Conservation (phyloP, 2,113 vertebrate genomes). For the Chlorocebus sabaeus region DNA sequence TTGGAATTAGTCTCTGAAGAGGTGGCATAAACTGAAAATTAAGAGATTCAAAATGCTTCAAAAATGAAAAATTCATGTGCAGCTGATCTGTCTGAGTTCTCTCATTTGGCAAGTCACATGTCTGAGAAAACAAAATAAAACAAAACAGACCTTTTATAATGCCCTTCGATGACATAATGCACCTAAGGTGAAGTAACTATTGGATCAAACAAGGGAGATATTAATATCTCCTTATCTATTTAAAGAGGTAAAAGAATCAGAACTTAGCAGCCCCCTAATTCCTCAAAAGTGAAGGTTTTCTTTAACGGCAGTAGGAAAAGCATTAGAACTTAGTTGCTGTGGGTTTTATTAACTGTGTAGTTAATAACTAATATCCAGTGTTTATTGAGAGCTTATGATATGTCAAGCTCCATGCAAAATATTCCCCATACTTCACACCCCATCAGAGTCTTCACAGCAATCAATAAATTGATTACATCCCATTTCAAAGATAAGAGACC, state of each 20-base stretch:
- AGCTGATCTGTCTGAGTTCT: background rate
- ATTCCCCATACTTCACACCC: background rate
- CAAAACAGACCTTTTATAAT: background rate
- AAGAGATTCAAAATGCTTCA: background rate
- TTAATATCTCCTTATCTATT: background rate
- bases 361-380: background rate
- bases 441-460: background rate
- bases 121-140: background rate
- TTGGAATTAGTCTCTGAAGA: background rate
- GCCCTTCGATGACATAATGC: background rate
- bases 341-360: background rate
- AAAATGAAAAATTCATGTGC: slow-evolving; percentile 27
- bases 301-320: background rate
- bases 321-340: background rate
- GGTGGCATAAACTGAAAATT: background rate
- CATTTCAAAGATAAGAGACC: background rate
- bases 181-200: background rate
- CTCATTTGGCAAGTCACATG: background rate
- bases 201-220: background rate
- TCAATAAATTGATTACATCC: background rate
- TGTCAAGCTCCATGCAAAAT: background rate
- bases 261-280: background rate
- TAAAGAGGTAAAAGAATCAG: background rate
- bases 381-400: background rate
- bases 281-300: background rate